These are phyloP conservation scores for Drosophila pegasa DNA, from an alignment of 2,888 invertebrate species.

Conservation along the genomic window DNA sequence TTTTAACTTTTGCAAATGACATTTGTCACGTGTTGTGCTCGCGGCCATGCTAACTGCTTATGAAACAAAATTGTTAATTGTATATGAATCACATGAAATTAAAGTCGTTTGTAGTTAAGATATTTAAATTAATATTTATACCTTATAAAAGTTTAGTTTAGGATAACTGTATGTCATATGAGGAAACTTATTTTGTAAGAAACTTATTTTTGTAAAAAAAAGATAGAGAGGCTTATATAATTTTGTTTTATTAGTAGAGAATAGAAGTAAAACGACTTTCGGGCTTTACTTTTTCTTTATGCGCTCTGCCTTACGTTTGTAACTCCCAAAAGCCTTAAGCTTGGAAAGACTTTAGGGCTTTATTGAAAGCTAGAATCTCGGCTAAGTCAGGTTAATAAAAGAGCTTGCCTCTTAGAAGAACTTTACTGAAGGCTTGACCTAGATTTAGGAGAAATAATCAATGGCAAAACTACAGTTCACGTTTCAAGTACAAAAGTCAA, in stretches of 20 bases:
- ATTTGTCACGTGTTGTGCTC: conserved; percentile 5
- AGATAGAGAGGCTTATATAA: too few relatives aligned
- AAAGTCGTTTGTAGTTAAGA: not conserved
- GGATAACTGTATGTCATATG: too few relatives aligned
- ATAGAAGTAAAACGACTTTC: too few relatives aligned
- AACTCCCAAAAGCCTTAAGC: not conserved
- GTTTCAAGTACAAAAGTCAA: too few relatives aligned
- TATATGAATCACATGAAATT: conserved; percentile 12
- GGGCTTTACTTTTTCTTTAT: too few relatives aligned
- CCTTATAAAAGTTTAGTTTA: conserved; percentile 5
- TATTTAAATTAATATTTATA: not conserved
- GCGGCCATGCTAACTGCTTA: conserved; percentile 23
- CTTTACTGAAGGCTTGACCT: too few relatives aligned
- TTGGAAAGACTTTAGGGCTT: not conserved
- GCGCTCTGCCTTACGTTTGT: not conserved
- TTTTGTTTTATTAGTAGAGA: too few relatives aligned
- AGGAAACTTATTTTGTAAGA: too few relatives aligned
- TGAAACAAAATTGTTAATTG: conserved; percentile 17
- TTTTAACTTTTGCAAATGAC: conserved; percentile 4
- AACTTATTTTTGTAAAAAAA: too few relatives aligned
- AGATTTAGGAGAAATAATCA: not conserved
- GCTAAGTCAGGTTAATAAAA: not conserved
- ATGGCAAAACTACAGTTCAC: not conserved
- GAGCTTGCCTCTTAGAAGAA: not conserved
- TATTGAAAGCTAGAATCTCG: not conserved